Evolutionary conservation across 2,888 invertebrate genomes (phyloP), one percentile per base, ranked within the genome.

Genomic region (Amorpha juglandis): DNA sequence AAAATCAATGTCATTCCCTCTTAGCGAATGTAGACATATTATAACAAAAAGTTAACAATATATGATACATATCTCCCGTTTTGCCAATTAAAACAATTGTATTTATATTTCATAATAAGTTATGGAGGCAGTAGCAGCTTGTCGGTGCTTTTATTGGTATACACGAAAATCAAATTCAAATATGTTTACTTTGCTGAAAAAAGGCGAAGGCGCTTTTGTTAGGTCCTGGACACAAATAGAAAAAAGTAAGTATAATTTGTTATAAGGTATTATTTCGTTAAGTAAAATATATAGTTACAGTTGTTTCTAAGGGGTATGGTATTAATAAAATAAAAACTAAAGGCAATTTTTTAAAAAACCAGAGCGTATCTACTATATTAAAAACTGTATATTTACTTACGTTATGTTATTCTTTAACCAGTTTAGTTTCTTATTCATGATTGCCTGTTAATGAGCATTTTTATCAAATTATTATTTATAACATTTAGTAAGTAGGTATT

Each of bases 31-130:
- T 66, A 63, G 72, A 72, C 19, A 68, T 65, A 63, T 65, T 66
- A n/a, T 51, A 62, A 53, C 63, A 42, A 27, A 63, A 67, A 66
- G 64, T 63, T 79, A 77, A n/a, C 1, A 45, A 2, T 67, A 78
- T 79, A 81, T 76, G 71, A 79, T 75, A 87, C 86, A 89, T 89
- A 90, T 92, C 93, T 93, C 93, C 93, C 93, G 86, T 91, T 90
- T 90, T 91, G 92, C 92, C 93, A 93, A 93, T 93, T 93, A 93
- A 83, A 76, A 78, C 79, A 81, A 77, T 74, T 78, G 77, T 78
- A 74, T 68, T 76, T 76, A 81, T 79, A 76, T 83, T 85, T 82
- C 81, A 77, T 82, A 38, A 9, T 38, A 78, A 79, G 78, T 83
- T 81, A 76, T 78, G 72, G 65, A 76, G 74, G 77, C 78, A 76